Evolutionary conservation across 2,113 vertebrate species (phyloP).

Genomic region (Tapirus terrestris): DNA sequence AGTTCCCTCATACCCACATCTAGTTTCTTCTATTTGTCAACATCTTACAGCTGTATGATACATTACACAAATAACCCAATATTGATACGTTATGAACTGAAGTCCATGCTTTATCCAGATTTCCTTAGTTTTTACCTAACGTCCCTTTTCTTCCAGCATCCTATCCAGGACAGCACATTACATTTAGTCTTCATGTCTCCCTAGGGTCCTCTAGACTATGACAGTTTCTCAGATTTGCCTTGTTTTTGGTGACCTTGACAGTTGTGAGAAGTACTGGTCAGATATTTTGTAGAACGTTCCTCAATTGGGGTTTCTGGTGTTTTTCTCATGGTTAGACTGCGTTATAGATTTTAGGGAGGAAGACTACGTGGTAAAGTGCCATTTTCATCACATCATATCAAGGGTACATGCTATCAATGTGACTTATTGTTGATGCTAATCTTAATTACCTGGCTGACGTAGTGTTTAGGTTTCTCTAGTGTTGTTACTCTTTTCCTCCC

Average conservation of each 20-base stretch:
- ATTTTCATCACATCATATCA: not conserved
- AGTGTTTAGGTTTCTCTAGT: not conserved
- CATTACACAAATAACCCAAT: not conserved
- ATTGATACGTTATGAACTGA: not conserved
- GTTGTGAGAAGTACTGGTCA: not conserved
- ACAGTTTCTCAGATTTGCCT: not conserved
- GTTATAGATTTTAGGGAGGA: not conserved
- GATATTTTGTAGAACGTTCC: not conserved
- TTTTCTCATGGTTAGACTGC: not conserved
- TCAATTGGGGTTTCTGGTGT: not conserved
- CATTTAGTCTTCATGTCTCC: not conserved
- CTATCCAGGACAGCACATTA: not conserved
- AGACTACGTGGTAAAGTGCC: not conserved
- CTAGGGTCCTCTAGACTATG: not conserved
- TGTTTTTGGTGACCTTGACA: not conserved
- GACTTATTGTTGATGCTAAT: not conserved
- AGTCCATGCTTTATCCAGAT: not conserved
- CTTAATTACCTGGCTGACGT: not conserved
- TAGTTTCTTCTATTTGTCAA: not conserved
- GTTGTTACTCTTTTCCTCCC: rapidly evolving
- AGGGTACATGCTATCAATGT: not conserved
- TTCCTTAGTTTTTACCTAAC: not conserved
- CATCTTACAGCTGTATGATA: not conserved
- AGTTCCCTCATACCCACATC: not conserved
- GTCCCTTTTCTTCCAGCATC: not conserved